These are phyloP conservation scores for Phania funesta DNA, from an alignment of 2,888 invertebrate genomes.

Conservation along the genomic window DNA sequence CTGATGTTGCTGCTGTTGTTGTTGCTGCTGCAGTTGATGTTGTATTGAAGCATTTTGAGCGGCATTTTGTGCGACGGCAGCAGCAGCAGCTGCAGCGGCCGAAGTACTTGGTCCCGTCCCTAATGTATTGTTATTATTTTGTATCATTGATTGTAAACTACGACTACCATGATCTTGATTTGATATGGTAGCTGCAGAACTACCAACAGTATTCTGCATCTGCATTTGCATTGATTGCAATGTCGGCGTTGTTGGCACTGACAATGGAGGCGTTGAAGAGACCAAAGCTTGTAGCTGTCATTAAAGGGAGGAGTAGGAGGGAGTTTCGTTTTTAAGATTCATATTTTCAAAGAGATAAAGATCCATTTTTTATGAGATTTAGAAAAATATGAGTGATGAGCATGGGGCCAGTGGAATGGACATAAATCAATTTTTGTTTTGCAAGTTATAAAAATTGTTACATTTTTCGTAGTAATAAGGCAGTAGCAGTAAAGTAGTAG, in stretches of 20 bases:
- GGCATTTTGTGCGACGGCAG: constrained; percentile 71
- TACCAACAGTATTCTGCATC: constrained; percentile 75
- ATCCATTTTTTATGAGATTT: constrained; percentile 34
- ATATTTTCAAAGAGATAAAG: constrained; percentile 4
- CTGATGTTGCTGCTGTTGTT: constrained; percentile 71
- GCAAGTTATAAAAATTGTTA: constrained; percentile 25
- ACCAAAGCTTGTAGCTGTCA: constrained; percentile 80
- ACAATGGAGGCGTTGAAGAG: constrained; percentile 78
- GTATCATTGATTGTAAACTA: constrained; percentile 78
- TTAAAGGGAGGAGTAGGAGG: constrained; percentile 47
- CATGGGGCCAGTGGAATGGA: neutral
- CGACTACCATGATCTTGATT: constrained; percentile 74
- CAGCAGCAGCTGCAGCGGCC: constrained; percentile 76
- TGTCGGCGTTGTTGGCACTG: constrained; percentile 79
- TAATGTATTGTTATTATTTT: constrained; percentile 69
- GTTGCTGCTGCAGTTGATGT: constrained; percentile 62
- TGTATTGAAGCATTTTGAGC: constrained; percentile 62
- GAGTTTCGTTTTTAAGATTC: constrained; percentile 28
- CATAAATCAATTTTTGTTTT: neutral
- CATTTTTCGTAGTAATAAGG: constrained; percentile 49
- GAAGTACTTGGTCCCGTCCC: constrained; percentile 75
- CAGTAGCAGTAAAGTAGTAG: constrained; percentile 42
- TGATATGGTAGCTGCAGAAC: constrained; percentile 63
- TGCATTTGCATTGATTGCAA: constrained; percentile 79
- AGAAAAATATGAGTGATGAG: constrained; percentile 30